Evolutionary conservation across 1,140 invertebrate genomes (phyloP), one percentile per base, ranked within the genome.

Genomic region (Drosophila prosaltans): DNA sequence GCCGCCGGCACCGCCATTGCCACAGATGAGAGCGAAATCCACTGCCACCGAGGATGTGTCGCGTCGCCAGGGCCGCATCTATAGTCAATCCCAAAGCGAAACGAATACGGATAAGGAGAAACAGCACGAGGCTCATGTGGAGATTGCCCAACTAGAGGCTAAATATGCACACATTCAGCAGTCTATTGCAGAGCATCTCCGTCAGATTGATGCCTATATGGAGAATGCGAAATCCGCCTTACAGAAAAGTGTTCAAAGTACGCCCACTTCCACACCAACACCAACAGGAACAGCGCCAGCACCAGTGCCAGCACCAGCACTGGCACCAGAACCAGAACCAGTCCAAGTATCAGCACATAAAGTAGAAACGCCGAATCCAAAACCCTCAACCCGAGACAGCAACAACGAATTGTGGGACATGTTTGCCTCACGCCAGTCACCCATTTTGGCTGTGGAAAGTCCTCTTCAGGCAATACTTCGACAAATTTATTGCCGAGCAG

Each of bases 91-190:
- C 7, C 11, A 48, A 24, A 5, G n/a, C 9, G 10, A 43, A 41
- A 30, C 59, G 41, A 64, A 73, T 2, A 30, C 54, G 4, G 48
- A 57, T 1, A 16, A 61, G 55, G 74, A 74, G 8, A 68, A 70
- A 40, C 77, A 88, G 68, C 84, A 84, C 24, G 77, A 75, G 65
- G 78, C 81, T 2, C 84, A 85, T 41, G 45, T 78, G 45, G 90
- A 91, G 70, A 91, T 91, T 39, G 81, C 90, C 3, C 79, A 88
- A 8, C 68, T 91, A 45, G 90, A 91, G 70, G 83, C 90, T 8
- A 92, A 92, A 69, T 92, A 91, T 60, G 91, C 78, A 1, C 78
- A 89, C 55, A 92, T 92, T 10, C 91, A 92, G 62, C 82, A 92
- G 61, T 92, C 91, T n/a, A 92, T 92, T 55, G 75, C 85, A 10